Evolutionary conservation across 2,888 invertebrate species (phyloP), one percentile per base, ranked within the genome.

Genomic region (Erebia palarica): DNA sequence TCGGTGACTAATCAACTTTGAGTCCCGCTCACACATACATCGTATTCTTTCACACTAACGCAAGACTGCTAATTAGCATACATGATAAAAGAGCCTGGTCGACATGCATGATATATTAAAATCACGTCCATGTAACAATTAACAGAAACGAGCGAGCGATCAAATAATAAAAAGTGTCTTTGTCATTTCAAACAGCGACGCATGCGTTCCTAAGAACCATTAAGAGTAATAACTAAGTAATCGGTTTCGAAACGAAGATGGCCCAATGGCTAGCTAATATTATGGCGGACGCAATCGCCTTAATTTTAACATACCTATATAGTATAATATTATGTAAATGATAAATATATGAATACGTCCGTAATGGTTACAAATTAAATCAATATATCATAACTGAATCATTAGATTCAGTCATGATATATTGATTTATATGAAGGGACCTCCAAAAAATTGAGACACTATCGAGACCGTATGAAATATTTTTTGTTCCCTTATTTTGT

Each of bases 41-140:
- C n/a, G 44, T 60, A 9, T 57, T 42, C 36, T 58, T 51, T 65
- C 65, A 69, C 69, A 69, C 69, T 14, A 21, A 18, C 61, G 11
- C 58, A 61, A 59, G 16, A 16, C 18, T 77, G 79, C 82, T 81
- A 82, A 91, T 92, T 92, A 87, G 86, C 91, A 90, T 91, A 89
- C 80, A 76, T 83, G 83, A 89, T 91, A 86, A 91, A 90, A 85
- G 87, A 85, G 82, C 75, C 84, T 84, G 86, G 83, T 81, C 87
- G 86, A 89, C 87, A 86, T 84, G 89, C 90, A 89, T 91, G 90
- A 91, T 91, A 88, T 90, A 92, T 92, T 90, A 91, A 91, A 91
- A 91, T 89, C 92, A 92, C 92, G 92, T 91, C 87, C 84, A 78
- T 84, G 86, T 85, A 87, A 91, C 91, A 91, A 91, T 91, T 90